phyloP scores from a whole-genome alignment of 2,888 invertebrate genomes.

The Archips xylosteana region DNA sequence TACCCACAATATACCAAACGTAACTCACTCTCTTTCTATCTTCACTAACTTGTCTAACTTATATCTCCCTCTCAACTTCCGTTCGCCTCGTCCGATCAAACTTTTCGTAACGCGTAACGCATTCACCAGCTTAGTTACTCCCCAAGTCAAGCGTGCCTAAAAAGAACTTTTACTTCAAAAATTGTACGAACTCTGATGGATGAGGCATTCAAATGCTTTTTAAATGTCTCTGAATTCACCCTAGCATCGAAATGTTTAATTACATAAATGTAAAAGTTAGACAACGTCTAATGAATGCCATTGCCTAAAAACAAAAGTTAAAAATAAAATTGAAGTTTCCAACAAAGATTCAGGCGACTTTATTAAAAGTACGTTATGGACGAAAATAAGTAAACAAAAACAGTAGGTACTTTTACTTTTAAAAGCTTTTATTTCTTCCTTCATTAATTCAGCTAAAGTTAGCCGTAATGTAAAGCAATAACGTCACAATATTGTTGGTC shows the following conservation, averaged over 20 bases:
- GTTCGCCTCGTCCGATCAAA: no score
- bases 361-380: slow-evolving; percentile 30
- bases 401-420: slow-evolving; percentile 13
- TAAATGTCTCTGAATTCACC: neutral
- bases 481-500: neutral
- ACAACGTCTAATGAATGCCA: slow-evolving; percentile 29
- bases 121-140: no score
- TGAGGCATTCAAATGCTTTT: no score
- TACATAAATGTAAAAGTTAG: slow-evolving; percentile 20
- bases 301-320: slow-evolving; percentile 34
- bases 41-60: no score
- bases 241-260: slow-evolving; percentile 4
- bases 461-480: neutral
- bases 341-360: slow-evolving; percentile 25
- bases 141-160: no score
- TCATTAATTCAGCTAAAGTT: slow-evolving; percentile 23
- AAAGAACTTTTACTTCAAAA: no score
- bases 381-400: slow-evolving; percentile 26
- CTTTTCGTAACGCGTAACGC: no score
- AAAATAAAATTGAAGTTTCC: slow-evolving; percentile 29
- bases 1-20: no score
- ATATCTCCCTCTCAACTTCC: no score
- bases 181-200: no score
- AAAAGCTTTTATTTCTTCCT: slow-evolving; percentile 26
- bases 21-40: no score